phyloP scores from a whole-genome alignment of 92 coral and sea anemone species.

The Porites evermanni region DNA sequence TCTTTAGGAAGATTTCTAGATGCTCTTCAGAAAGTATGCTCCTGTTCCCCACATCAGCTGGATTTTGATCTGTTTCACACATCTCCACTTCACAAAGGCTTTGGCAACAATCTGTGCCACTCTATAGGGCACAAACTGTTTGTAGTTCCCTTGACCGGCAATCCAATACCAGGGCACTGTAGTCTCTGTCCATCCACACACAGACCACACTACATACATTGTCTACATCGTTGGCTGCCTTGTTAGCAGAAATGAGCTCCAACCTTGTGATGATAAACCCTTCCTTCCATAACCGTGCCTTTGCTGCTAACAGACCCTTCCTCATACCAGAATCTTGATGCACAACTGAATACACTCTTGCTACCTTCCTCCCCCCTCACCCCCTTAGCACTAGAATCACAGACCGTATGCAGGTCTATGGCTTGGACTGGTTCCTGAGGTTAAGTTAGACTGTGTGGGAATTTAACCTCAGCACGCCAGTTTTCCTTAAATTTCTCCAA shows the following conservation, averaged over 20 bases:
- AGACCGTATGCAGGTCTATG: conserved; percentile 28
- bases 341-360: conserved; percentile 35
- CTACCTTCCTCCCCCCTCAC: not conserved
- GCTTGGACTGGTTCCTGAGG: conserved; percentile 28
- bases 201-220: not conserved
- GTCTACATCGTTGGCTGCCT: conserved; percentile 14
- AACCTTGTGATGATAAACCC: conserved; percentile 42
- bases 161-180: conserved; percentile 5
- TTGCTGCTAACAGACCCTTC: conserved; percentile 7
- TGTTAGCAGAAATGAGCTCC: conserved; percentile 43
- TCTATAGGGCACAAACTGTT: not conserved
- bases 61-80: conserved; percentile 39
- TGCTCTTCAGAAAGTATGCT: not conserved
- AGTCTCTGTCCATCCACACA: not conserved
- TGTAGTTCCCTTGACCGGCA: conserved; percentile 4
- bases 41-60: not conserved
- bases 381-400: not conserved
- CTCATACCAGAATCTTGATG: not conserved
- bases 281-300: conserved; percentile 17
- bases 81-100: conserved; percentile 37
- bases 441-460: conserved; percentile 37
- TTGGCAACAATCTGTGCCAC: conserved; percentile 25
- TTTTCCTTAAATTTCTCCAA: not conserved
- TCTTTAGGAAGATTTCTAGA: conserved; percentile 14
- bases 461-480: not conserved